Evolutionary conservation across 92 coral and sea anemone genomes (phyloP).

Genomic region (Parazoanthus atlanticus): DNA sequence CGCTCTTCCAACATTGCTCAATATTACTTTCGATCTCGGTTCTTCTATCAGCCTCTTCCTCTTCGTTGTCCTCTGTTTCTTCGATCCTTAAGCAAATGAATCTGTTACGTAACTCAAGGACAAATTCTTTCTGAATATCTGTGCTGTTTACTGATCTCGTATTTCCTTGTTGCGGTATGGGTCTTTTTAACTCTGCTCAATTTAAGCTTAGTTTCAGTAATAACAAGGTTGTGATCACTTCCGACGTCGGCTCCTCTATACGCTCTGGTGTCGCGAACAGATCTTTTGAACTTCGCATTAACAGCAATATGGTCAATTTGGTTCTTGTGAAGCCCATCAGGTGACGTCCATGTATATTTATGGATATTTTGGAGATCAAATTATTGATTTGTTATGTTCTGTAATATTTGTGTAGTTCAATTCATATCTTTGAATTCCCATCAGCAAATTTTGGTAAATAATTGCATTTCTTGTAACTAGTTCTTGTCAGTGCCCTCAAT

Average conservation of each 20-base stretch:
- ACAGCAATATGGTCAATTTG: conserved; percentile 22
- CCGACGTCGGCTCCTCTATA: conserved; percentile 27
- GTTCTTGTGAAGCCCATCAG: conserved; percentile 22
- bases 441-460: no score
- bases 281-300: conserved; percentile 17
- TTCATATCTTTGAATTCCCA: no score
- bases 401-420: no score
- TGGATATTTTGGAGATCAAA: conserved; percentile 30
- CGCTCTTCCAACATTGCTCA: conserved; percentile 21
- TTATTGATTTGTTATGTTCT: no score
- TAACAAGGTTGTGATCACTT: conserved; percentile 25
- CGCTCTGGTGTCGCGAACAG: conserved; percentile 9
- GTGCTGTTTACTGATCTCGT: conserved; percentile 21
- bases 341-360: conserved; percentile 40
- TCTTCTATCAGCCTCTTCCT: neutral
- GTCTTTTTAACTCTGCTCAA: conserved; percentile 16
- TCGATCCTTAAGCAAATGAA: neutral
- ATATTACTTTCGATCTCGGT: conserved; percentile 15
- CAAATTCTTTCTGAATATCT: neutral
- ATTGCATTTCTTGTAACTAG: no score
- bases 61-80: neutral
- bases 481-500: no score
- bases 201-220: neutral
- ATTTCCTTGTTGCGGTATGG: neutral
- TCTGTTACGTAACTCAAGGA: neutral